These are phyloP conservation scores for Mesocentrotus franciscanus DNA, from an alignment of 53 echinoderm and acorn worm genomes.

Conservation along the genomic window DNA sequence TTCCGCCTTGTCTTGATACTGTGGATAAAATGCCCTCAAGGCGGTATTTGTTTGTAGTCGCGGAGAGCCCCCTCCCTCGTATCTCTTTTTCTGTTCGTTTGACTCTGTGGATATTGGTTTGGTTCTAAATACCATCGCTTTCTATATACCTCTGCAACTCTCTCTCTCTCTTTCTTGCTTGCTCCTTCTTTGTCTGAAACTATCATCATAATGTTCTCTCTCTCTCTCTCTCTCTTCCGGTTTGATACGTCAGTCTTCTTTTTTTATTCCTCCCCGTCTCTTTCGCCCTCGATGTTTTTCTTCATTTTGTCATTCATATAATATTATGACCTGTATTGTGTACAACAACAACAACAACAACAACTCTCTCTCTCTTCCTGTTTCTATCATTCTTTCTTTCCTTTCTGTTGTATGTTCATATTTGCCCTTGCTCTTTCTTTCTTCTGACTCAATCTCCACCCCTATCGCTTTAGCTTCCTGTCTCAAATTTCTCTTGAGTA, in stretches of 20 bases:
- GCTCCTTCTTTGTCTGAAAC: too few relatives aligned
- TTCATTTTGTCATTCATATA: background rate
- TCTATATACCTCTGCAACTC: background rate
- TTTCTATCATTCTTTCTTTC: background rate
- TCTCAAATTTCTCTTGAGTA: background rate
- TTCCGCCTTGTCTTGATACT: slow-evolving; percentile 12
- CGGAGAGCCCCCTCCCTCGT: background rate
- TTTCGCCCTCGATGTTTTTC: background rate
- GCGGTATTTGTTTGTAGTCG: slow-evolving; percentile 31
- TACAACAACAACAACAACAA: too few relatives aligned
- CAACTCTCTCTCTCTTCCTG: background rate
- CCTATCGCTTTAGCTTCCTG: background rate
- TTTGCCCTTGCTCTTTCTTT: background rate
- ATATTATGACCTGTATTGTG: too few relatives aligned
- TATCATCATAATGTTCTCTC: background rate
- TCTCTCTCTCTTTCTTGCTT: background rate
- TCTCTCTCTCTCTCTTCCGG: background rate
- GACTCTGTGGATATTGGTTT: too few relatives aligned
- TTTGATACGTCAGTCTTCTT: background rate
- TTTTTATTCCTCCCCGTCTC: background rate
- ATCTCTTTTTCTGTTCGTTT: too few relatives aligned
- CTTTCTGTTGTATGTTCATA: background rate
- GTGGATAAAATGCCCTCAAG: background rate
- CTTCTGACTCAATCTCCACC: background rate
- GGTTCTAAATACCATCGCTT: background rate